Evolutionary conservation across 2,888 invertebrate genomes (phyloP), one percentile per base, ranked within the genome.

Genomic region (Lamproptera curius): DNA sequence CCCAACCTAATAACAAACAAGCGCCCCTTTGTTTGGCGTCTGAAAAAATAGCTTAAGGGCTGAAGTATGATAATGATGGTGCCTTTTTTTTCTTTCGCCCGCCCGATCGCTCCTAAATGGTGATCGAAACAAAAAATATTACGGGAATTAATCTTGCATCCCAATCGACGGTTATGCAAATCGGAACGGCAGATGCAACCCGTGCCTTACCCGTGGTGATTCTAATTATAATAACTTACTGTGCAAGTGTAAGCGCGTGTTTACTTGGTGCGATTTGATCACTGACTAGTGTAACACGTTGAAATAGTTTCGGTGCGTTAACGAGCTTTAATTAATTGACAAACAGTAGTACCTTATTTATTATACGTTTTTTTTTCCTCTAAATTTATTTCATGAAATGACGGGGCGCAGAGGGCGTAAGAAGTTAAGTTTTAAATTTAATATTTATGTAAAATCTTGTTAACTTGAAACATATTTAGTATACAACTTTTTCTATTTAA

Each of bases 31-130:
- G 81, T 86, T 84, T 80, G 76, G 67, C 59, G 67, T 77, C 83
- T 84, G 83, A 86, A 87, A 86, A 76, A 86, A 86, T 76, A 76
- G 87, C 87, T 81, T 72, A 77, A 86, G 87, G 87, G 87, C 86
- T 86, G 81, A 84, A 85, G 75, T 73, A 79, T 76, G 84, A 76
- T 87, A 85, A 86, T 84, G 75, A 20, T 20, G 4, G 20, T n/a
- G n/a, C 85, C 79, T 76, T 66, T 75, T 84, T 83, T 81, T 81
- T 80, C 75, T 69, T 70, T 69, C 66, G 62, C 63, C 65, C 75
- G 79, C 77, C 69, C 80, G 87, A 87, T 87, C 82, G 79, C 83
- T 67, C 76, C 74, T 78, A 83, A 86, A 87, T 84, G 80, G 76
- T 77, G 80, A 65, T 69, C 67, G 75, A 85, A 80, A 82, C 81